A percentile compares a stretch with the other conserved stretches of the same genome.
phyloP scores from a whole-genome alignment of 1,140 invertebrate genomes.

The Anadara kagoshimensis region DNA sequence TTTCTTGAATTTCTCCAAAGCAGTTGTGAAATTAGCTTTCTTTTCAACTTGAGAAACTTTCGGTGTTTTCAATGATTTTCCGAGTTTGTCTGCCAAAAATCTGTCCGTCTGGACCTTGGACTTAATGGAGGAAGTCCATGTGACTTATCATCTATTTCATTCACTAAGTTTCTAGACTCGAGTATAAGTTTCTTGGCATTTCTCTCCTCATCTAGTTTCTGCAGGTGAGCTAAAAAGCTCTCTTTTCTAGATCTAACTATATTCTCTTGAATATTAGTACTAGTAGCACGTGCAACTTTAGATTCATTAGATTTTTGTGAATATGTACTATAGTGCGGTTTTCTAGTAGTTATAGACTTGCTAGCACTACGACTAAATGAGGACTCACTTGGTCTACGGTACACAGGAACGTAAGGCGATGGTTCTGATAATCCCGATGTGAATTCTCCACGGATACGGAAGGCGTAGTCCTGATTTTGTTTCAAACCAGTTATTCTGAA shows the following conservation, averaged over 20 bases:
- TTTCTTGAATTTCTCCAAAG: conserved; percentile 35
- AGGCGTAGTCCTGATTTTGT: conserved; percentile 61
- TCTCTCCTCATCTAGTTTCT: conserved; percentile 23
- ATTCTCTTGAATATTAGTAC: conserved; percentile 27
- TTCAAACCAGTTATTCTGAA: conserved; percentile 55
- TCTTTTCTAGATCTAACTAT: conserved; percentile 26
- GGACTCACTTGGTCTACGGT: conserved; percentile 66
- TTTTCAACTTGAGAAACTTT: conserved; percentile 17
- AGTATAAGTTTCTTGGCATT: not conserved
- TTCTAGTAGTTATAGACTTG: conserved; percentile 14
- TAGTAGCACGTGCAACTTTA: conserved; percentile 16
- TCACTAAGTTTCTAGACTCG: not conserved
- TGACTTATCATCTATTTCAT: not conserved
- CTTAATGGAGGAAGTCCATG: conserved; percentile 23
- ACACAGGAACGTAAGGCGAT: conserved; percentile 57
- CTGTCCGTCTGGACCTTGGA: conserved; percentile 39
- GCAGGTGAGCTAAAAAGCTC: conserved; percentile 26
- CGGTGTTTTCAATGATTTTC: conserved; percentile 4
- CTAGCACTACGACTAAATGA: conserved; percentile 34
- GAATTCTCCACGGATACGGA: conserved; percentile 62
- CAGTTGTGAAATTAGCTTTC: conserved; percentile 29
- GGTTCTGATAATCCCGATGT: conserved; percentile 60
- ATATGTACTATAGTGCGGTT: conserved; percentile 7
- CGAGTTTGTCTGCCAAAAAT: conserved; percentile 23
- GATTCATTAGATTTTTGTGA: conserved; percentile 6